These are phyloP conservation scores for Acanthopleura granulata DNA, from an alignment of 2,888 invertebrate genomes.

Conservation along the genomic window DNA sequence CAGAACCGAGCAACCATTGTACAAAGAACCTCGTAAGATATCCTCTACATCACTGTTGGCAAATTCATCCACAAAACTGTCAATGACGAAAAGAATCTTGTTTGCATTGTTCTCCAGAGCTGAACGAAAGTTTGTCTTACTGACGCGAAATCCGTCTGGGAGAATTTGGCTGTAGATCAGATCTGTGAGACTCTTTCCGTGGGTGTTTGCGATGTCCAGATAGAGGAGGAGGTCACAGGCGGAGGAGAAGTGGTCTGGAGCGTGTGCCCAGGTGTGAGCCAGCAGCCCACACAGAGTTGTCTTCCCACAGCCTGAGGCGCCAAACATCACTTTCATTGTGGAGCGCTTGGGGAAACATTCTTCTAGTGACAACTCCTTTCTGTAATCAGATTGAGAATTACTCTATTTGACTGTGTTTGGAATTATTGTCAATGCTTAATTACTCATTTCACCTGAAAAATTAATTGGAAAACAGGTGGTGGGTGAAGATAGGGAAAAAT, in stretches of 20 bases:
- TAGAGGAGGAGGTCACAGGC: conserved; percentile 44
- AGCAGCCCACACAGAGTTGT: conserved; percentile 53
- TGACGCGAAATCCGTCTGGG: conserved; percentile 44
- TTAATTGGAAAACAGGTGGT: too few species aligned
- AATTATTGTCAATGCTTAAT: too few species aligned
- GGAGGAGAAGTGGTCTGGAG: conserved; percentile 40
- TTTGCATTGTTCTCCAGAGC: conserved; percentile 46
- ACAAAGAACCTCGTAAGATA: conserved; percentile 40
- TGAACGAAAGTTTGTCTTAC: conserved; percentile 47
- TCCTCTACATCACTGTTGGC: conserved; percentile 31
- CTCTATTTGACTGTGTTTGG: too few species aligned
- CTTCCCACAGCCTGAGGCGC: conserved; percentile 61
- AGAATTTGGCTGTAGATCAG: conserved; percentile 40
- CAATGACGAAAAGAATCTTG: conserved; percentile 53
- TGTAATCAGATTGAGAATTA: conserved; percentile 29
- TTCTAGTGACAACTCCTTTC: conserved; percentile 38
- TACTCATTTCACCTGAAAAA: too few species aligned
- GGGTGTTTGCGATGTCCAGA: conserved; percentile 38
- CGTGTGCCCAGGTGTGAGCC: conserved; percentile 55
- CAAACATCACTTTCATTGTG: conserved; percentile 49
- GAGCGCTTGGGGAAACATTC: conserved; percentile 42
- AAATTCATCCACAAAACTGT: conserved; percentile 49
- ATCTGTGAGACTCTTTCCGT: conserved; percentile 24
- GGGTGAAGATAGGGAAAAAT: too few species aligned
- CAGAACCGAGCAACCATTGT: conserved; percentile 46